Percentiles rank a stretch among this genome's conserved stretches.
Evolutionary conservation across 2,113 vertebrate genomes (phyloP).

Genomic region (Egretta garzetta): DNA sequence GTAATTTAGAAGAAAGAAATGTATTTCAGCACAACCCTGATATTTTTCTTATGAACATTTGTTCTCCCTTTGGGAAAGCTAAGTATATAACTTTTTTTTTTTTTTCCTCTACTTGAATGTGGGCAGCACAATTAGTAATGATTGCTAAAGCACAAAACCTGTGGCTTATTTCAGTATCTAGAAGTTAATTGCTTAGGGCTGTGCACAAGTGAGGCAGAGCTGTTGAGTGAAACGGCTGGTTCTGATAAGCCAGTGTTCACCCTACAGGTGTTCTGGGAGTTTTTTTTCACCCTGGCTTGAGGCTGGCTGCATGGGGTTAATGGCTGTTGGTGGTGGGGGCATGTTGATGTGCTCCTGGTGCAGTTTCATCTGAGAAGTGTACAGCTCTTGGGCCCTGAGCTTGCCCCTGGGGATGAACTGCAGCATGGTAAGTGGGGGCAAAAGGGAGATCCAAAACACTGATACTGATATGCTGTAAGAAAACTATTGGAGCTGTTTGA

Average conservation of each 20-base stretch:
- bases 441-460: fast-evolving
- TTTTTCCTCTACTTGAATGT: neutral
- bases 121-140: neutral
- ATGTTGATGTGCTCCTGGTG: fast-evolving
- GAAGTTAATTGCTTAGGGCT: neutral
- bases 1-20: neutral
- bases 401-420: fast-evolving
- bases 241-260: fast-evolving
- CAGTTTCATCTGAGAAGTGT: fast-evolving
- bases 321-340: fast-evolving
- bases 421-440: fast-evolving
- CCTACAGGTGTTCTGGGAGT: fast-evolving
- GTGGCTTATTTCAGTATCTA: neutral
- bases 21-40: neutral
- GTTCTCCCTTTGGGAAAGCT: neutral
- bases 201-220: neutral
- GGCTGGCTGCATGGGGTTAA: fast-evolving
- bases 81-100: neutral
- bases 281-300: fast-evolving
- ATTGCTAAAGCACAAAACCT: neutral
- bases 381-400: fast-evolving
- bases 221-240: neutral
- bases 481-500: fast-evolving
- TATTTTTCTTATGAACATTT: neutral
- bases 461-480: fast-evolving